Evolutionary conservation across 2,888 invertebrate species (phyloP).

Genomic region (Xestia rhomboidea): DNA sequence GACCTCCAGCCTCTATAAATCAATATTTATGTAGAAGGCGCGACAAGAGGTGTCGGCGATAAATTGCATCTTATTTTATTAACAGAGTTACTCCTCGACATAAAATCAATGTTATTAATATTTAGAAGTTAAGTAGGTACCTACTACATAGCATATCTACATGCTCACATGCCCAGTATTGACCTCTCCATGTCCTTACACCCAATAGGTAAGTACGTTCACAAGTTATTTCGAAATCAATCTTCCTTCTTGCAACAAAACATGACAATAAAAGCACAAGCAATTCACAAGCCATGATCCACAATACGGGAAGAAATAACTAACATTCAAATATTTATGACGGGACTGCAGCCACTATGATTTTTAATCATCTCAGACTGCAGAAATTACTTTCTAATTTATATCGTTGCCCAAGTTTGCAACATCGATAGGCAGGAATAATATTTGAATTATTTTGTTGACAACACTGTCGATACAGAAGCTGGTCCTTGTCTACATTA

Average conservation of each 20-base stretch:
- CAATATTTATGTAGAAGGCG: slow-evolving; percentile 40
- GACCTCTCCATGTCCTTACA: neutral
- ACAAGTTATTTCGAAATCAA: neutral
- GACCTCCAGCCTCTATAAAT: slow-evolving; percentile 42
- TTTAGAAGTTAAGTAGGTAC: neutral
- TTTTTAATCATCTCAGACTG: neutral
- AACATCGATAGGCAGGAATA: neutral
- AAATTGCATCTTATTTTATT: slow-evolving; percentile 22
- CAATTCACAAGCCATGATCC: neutral
- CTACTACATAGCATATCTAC: neutral
- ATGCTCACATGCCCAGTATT: neutral
- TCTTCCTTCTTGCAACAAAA: neutral
- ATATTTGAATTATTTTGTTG: slow-evolving; percentile 24
- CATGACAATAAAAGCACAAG: neutral
- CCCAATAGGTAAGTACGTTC: too few relatives aligned
- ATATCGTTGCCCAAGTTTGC: neutral
- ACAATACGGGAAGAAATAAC: neutral
- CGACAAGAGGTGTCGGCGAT: slow-evolving; percentile 15
- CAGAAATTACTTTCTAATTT: neutral
- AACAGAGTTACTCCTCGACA: neutral
- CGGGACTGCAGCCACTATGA: neutral
- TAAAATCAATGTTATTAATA: neutral
- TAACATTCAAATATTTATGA: neutral
- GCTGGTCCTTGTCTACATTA: neutral
- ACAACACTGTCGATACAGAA: slow-evolving; percentile 1